Conservation (phyloP, 2,113 vertebrate species). For the Gymnorhina tibicen region DNA sequence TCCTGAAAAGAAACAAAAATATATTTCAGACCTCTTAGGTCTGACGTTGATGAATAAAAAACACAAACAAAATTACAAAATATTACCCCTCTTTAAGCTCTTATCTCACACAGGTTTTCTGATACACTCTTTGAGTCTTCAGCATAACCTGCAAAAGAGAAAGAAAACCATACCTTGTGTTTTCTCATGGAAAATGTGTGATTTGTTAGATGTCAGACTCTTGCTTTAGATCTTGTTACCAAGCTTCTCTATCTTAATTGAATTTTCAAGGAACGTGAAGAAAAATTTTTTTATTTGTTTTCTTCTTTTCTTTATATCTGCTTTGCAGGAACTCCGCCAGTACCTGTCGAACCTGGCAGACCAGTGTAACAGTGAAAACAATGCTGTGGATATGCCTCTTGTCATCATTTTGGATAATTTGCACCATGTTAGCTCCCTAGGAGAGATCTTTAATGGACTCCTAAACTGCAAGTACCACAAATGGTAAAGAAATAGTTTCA, state of each 20-base stretch:
- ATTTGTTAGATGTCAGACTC: neutral
- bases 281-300: neutral
- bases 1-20: neutral
- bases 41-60: neutral
- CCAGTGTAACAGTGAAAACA: conserved; percentile 84
- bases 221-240: neutral
- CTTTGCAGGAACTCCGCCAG: conserved; percentile 86
- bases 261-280: neutral
- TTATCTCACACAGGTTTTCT: neutral
- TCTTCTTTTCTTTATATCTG: neutral
- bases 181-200: neutral
- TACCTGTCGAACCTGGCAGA: conserved; percentile 92
- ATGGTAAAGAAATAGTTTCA: conserved; percentile 74
- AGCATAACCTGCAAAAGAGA: neutral
- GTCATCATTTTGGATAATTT: conserved; percentile 96
- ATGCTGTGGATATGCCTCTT: conserved; percentile 83
- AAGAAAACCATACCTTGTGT: neutral
- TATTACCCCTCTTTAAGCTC: neutral
- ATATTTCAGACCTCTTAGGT: neutral
- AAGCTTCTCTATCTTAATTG: neutral
- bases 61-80: neutral
- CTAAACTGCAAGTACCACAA: conserved; percentile 93
- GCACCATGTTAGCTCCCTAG: conserved; percentile 92
- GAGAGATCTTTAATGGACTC: conserved; percentile 95
- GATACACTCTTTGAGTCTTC: neutral